Conservation (phyloP, 2,888 invertebrate species). For the Trichopria drosophilae region DNA sequence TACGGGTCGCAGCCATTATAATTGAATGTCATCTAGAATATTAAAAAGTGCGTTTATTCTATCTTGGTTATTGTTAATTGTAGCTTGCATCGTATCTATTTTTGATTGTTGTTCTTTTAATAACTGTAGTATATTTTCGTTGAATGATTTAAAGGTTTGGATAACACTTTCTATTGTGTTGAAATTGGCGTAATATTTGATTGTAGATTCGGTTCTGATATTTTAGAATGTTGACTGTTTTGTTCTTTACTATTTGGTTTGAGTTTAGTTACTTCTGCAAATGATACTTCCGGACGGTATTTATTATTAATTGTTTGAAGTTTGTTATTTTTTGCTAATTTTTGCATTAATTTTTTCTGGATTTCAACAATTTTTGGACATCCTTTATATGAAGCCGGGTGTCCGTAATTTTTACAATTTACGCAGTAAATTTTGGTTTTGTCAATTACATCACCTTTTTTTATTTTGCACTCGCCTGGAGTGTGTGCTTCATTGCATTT, state of each 20-base stretch:
- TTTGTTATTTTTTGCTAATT: constrained; percentile 5
- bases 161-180: no score
- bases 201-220: no score
- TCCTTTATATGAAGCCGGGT: constrained; percentile 31
- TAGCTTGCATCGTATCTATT: no score
- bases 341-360: not conserved
- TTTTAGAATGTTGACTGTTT: not conserved
- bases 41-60: no score
- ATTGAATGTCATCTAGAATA: no score
- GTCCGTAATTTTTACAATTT: constrained; percentile 16
- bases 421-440: constrained; percentile 9
- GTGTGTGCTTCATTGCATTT: constrained; percentile 28
- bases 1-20: not conserved
- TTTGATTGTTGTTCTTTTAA: no score
- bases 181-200: no score
- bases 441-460: not conserved
- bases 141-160: no score
- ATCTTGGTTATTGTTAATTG: no score
- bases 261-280: not conserved
- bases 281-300: no score
- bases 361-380: constrained; percentile 20
- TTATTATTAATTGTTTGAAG: not conserved
- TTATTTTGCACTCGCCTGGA: constrained; percentile 28
- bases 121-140: no score
- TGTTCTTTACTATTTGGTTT: not conserved